Evolutionary conservation across 2,888 invertebrate genomes (phyloP).

Genomic region (Rhagium mordax): DNA sequence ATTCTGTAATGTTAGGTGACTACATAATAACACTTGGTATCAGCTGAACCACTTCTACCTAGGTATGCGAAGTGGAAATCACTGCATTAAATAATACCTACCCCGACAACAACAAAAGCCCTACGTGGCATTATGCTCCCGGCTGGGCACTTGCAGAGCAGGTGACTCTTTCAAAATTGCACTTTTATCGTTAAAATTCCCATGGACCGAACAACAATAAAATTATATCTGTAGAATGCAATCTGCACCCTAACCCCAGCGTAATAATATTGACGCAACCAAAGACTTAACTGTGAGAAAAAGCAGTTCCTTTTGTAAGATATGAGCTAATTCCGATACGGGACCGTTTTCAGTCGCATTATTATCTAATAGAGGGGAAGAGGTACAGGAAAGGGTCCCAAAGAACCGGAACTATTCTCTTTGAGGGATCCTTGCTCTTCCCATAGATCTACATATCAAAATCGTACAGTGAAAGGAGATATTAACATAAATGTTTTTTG

Average conservation of each 20-base stretch:
- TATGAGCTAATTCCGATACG: constrained; percentile 29
- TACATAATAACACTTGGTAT: too few species aligned
- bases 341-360: constrained; percentile 9
- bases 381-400: constrained; percentile 16
- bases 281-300: constrained; percentile 24
- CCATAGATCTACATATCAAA: constrained; percentile 28
- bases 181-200: neutral
- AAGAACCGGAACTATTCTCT: constrained; percentile 36
- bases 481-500: neutral
- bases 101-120: neutral
- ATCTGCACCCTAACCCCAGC: neutral
- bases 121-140: neutral
- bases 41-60: neutral
- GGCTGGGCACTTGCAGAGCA: neutral
- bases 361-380: constrained; percentile 22
- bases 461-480: neutral
- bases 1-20: too few species aligned
- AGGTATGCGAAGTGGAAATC: neutral
- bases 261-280: neutral
- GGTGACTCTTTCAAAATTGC: neutral
- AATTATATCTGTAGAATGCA: neutral
- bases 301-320: constrained; percentile 24
- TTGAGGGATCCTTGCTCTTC: constrained; percentile 17
- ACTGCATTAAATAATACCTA: neutral
- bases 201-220: neutral